A percentile compares a stretch with the other conserved stretches of the same genome.
Evolutionary conservation across 2,113 vertebrate species (phyloP).

Genomic region (Corythaeola cristata): DNA sequence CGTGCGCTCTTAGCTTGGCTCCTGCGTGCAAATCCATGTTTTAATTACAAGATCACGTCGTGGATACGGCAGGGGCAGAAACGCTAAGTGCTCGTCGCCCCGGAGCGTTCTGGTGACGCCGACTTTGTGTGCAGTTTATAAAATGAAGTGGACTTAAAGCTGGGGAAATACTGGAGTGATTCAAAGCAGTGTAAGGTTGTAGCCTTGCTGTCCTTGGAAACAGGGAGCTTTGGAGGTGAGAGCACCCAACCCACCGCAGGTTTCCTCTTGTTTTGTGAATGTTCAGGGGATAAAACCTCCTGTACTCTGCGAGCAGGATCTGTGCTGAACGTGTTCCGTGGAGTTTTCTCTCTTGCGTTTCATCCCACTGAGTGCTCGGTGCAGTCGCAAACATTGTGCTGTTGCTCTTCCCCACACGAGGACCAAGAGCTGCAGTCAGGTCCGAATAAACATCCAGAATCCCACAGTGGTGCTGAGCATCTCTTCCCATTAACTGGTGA

Average conservation of each 20-base stretch:
- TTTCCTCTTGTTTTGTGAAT: neutral
- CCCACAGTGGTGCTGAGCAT: neutral
- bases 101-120: rapidly evolving
- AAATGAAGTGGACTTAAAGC: rapidly evolving
- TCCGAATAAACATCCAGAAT: rapidly evolving
- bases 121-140: neutral
- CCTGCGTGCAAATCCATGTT: neutral
- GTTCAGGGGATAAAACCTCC: neutral
- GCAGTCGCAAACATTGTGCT: neutral
- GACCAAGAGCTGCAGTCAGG: neutral
- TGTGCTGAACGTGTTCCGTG: rapidly evolving
- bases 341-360: neutral
- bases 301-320: neutral
- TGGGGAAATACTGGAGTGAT: neutral
- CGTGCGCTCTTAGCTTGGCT: neutral
- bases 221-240: neutral
- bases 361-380: rapidly evolving
- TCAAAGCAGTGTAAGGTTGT: neutral
- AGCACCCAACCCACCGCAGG: neutral
- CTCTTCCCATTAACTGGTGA: neutral
- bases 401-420: rapidly evolving
- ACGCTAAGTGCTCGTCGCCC: neutral
- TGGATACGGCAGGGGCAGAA: neutral
- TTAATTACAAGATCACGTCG: neutral
- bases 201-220: neutral